Evolutionary conservation across 2,888 invertebrate genomes (phyloP), one percentile per base, ranked within the genome.

Genomic region (Acanthoscelides obtectus): DNA sequence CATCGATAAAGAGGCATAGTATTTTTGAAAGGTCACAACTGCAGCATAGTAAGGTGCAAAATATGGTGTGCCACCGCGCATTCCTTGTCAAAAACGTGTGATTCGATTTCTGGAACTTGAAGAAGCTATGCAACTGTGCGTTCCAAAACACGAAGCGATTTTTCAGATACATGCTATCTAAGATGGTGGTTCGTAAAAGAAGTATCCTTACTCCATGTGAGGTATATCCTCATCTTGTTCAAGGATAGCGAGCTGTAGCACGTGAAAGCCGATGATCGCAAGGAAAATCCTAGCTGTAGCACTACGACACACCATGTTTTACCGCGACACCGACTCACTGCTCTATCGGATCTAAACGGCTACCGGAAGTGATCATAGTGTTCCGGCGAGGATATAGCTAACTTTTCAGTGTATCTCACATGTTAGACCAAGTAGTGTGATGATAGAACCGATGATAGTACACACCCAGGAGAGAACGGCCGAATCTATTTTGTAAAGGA

Each of bases 151-250:
- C 1, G 17, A 45, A 45, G n/a, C n/a, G n/a, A 12, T 45, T 1
- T 12, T 45, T 12, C 45, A 45, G 45, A 12, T 12, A 12, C 5
- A 1, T 12, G 6, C 12, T 6, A 45, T 4, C 45, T 12, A 12
- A 4, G 45, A 45, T 45, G 45, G 45, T 45, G 45, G 45, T 45
- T 1, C 17, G 17, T 45, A 45, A 45, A 45, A 45, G 2, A 66
- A 66, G 21, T 20, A 71, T 78, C 89, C 94, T 94, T 89, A 95
- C 95, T 94, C 94, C 87, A 94, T 93, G 86, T 94, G 94, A 74
- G 94, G 95, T 84, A 95, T 95, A 85, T 94, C 94, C 88, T 95
- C 94, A 83, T 94, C 93, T 86, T 94, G 94, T 87, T 94, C 94
- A 80, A 90, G 85, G 79, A 87, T 86, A 76, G 84, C 85, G 69